Evolutionary conservation across 2,888 invertebrate genomes (phyloP), one percentile per base, ranked within the genome.

Genomic region (Glyphotaelius pellucidus): DNA sequence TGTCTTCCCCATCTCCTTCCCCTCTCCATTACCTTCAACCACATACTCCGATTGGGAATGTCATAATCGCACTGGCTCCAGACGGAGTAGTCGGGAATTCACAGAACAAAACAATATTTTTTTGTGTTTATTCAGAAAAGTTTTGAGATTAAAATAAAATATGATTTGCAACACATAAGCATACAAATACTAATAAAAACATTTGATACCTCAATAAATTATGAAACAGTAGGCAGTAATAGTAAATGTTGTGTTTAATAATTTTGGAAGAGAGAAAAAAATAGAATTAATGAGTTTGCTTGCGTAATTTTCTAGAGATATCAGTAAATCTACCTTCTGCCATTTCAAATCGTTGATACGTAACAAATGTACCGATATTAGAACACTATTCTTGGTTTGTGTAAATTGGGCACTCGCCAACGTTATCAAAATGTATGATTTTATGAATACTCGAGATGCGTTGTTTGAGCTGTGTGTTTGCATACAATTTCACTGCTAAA

Each of bases 331-430:
- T 67, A 67, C 67, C n/a, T 67, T 67, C 25, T 9, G 67, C 67
- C 25, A n/a, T 67, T 67, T 2, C 25, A n/a, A 67, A 67, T n/a
- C n/a, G 67, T 67, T 67, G 67, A 67, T 67, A 67, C 67, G 67
- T 67, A 67, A 67, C 67, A 67, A 67, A 67, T 67, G 67, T 67
- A 67, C 67, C n/a, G 67, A 67, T 67, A n/a, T 67, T 67, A 67
- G 67, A 67, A 67, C 25, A 25, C 67, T 67, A 67, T 67, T 67
- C 25, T 67, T 67, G 67, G 67, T 67, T 67, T 67, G 5, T 25
- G 67, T 67, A n/a, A 67, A 25, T 67, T 67, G 67, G 67, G 67
- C 67, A 67, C 67, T 67, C 67, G 67, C 67, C 67, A 67, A 67
- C n/a, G 25, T 67, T 67, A 67, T 67, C 67, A 67, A 67, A 9